phyloP scores from a whole-genome alignment of 1,140 invertebrate species.

The Medauroidea extradentata region DNA sequence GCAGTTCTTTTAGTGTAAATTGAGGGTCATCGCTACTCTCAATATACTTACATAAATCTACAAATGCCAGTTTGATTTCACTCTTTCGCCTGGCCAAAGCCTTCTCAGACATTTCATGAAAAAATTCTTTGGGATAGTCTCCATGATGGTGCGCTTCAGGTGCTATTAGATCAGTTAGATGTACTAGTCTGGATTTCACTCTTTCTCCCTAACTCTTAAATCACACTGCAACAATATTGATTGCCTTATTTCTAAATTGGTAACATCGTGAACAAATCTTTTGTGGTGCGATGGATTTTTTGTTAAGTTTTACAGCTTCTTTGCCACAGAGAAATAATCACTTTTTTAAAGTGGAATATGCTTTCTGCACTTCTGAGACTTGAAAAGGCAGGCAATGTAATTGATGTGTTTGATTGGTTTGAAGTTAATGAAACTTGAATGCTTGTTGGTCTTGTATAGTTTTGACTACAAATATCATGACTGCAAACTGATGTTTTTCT shows the following conservation, averaged over 20 bases:
- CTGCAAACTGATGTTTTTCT: too few species aligned
- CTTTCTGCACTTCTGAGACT: constrained; percentile 6
- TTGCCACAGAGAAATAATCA: constrained; percentile 5
- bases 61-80: neutral
- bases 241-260: neutral
- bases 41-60: constrained; percentile 10
- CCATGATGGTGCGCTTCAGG: constrained; percentile 2
- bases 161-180: constrained; percentile 5
- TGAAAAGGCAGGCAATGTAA: neutral
- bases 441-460: too few species aligned
- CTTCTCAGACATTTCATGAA: neutral
- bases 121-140: constrained; percentile 1
- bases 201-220: constrained; percentile 7
- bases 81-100: neutral
- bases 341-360: constrained; percentile 2
- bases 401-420: too few species aligned
- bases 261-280: too few species aligned
- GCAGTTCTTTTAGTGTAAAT: constrained; percentile 2
- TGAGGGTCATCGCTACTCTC: constrained; percentile 6
- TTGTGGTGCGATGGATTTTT: too few species aligned
- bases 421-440: too few species aligned
- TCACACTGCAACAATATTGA: constrained; percentile 6
- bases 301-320: neutral
- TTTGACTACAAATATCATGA: too few species aligned
- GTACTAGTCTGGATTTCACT: constrained; percentile 4